Percentiles rank a stretch among this genome's conserved stretches.
Evolutionary conservation across 1,140 invertebrate species (phyloP).

Genomic region (Drosophila hydei): DNA sequence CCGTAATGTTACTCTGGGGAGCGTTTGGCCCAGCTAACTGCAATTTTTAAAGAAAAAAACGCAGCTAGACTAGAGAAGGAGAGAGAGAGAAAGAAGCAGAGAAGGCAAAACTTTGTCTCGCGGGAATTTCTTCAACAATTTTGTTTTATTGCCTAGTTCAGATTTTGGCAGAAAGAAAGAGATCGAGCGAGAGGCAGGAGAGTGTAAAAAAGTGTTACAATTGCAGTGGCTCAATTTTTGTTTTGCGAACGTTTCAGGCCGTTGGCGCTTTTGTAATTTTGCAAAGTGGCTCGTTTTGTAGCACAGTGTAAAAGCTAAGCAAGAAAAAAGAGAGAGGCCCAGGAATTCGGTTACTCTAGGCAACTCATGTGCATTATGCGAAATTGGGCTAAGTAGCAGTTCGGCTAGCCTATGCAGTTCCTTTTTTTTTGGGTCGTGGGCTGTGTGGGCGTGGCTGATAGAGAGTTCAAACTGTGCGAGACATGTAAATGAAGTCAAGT

Average conservation of each 20-base stretch:
- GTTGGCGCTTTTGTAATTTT: slow-evolving; percentile 70
- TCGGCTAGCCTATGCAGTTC: slow-evolving; percentile 22
- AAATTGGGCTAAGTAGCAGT: slow-evolving; percentile 81
- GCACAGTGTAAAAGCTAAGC: slow-evolving; percentile 6
- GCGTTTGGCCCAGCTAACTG: slow-evolving; percentile 66
- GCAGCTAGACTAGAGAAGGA: not conserved
- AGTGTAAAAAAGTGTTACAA: slow-evolving; percentile 63
- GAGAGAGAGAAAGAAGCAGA: not conserved
- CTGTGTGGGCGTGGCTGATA: not conserved
- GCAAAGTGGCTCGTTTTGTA: slow-evolving; percentile 18
- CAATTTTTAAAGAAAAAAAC: slow-evolving; percentile 40
- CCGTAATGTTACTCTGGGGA: slow-evolving; percentile 79
- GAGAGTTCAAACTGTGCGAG: not conserved
- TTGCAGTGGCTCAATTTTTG: slow-evolving; percentile 69
- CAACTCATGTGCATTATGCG: slow-evolving; percentile 75
- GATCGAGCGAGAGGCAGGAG: not conserved
- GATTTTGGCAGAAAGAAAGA: slow-evolving; percentile 4
- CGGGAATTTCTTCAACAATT: slow-evolving; percentile 60
- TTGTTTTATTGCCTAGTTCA: slow-evolving; percentile 51
- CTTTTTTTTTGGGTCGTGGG: slow-evolving; percentile 24
- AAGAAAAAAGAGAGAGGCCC: not conserved
- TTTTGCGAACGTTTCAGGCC: slow-evolving; percentile 46
- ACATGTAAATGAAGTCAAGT: slow-evolving; percentile 76
- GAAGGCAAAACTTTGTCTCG: slow-evolving; percentile 51
- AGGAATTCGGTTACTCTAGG: not conserved